Base-by-base conservation (phyloP, 92 coral and sea anemone genomes). In the Meandrina meandrites region DNA sequence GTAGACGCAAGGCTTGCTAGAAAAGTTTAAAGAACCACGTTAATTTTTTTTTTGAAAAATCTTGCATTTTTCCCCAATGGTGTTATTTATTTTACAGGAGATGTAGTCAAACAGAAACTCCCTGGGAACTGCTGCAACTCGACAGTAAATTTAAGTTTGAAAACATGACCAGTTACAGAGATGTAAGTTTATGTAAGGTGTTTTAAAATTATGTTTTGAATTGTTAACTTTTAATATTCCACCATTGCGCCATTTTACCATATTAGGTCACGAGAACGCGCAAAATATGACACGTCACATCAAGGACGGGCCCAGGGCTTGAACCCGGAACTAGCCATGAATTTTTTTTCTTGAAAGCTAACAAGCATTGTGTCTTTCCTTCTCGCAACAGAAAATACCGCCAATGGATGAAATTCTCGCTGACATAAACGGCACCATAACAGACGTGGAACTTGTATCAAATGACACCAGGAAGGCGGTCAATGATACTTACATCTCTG, bases 121-220 rank as follows among this genome's bases (percentile, higher is more conserved):
- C 93, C 32, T 96, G 99, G 99, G 50, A 83, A 48, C 90, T 95
- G 75, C 72, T 95, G 24, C 85, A 92, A 37, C 76, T 96, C 35
- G 98, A 95, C 88, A 81, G 85, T 16, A 90, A 82, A 85, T 91
- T 96, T 67, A 84, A 96, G 24, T 85, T 96, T 40, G 81, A 88
- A 32, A 89, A 95, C 67, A 89, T 92, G 70, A 93, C 94, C 17
- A 88, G 85, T 37, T 85, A 95, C 80, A 84, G 70, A 89, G 90
- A 93, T 58, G 99, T 95, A 95, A 87, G 96, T 91, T 17, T 32
- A 4, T 78, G 21, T 14, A 47, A 60, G 17, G 1, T 68, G 48
- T 72, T 12, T 53, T 19, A 11, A 62, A 18, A 27, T 35, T 66
- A 24, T 24, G n/a, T n/a, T n/a, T n/a, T n/a, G n/a, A n/a, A n/a